These are phyloP conservation scores for Limosa lapponica DNA, from an alignment of 2,797 vertebrate genomes.

Conservation along the genomic window DNA sequence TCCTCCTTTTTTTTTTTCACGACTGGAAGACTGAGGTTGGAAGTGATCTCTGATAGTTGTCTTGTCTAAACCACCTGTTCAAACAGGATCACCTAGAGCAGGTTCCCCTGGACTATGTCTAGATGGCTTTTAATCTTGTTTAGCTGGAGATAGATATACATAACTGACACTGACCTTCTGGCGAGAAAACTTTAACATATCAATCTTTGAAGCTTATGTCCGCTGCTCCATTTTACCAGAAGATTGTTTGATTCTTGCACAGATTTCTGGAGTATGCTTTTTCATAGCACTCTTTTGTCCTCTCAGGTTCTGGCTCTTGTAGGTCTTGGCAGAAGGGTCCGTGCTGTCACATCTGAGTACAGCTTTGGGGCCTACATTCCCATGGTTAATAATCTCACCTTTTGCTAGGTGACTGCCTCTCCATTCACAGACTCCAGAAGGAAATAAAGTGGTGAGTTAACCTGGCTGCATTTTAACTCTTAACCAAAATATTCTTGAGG, in stretches of 20 bases:
- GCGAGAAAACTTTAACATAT: not conserved
- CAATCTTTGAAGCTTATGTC: not conserved
- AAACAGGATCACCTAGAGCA: not conserved
- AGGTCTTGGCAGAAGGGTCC: not conserved
- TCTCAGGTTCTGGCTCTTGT: not conserved
- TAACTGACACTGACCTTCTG: not conserved
- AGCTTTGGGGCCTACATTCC: not conserved
- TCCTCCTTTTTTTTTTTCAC: not conserved
- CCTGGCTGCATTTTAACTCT: not conserved
- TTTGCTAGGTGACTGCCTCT: not conserved
- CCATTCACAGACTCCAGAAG: not conserved
- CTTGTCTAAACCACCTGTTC: not conserved
- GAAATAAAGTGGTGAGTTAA: not conserved
- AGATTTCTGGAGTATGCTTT: not conserved
- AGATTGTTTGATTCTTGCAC: not conserved
- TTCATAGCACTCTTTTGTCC: not conserved
- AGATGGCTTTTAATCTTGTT: constrained; percentile 21
- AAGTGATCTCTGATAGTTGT: not conserved
- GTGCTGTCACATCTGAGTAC: not conserved
- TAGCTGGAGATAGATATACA: not conserved
- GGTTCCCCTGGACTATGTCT: not conserved
- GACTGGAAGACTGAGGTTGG: not conserved
- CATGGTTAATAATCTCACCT: not conserved
- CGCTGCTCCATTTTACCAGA: not conserved
- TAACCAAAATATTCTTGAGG: not conserved